Base-by-base conservation (phyloP, 2,113 vertebrate species). In the Patagioenas fasciata region DNA sequence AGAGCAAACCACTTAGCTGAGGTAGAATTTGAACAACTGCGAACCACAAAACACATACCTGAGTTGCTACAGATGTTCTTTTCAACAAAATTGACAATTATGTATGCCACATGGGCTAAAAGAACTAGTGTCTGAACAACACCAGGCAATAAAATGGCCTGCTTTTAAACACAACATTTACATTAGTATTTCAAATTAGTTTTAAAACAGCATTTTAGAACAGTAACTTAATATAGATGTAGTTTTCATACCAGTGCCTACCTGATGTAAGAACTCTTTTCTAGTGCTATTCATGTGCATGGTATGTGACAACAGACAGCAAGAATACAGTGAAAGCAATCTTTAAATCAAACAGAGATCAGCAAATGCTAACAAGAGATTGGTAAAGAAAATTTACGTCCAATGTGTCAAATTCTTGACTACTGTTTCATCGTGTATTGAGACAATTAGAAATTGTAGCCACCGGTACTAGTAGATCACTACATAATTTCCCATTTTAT, bases 11-110 rank as follows among this genome's bases (percentile, higher is more conserved):
- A 47, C 25, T 38, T 42, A 60, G 25, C 32, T 93, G 93, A 96
- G 96, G 96, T 96, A 97, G 96, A 96, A 79, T 86, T 11, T 57
- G 53, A 96, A 53, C 48, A 74, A 62, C 1, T 67, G 24, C 77
- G 62, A 89, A 51, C 48, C 65, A 90, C 56, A 64, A 10, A 36
- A 61, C 77, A 80, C 51, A 10, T n/a, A 65, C 64, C 80, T 81
- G 82, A 75, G 60, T 67, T 79, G 44, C 61, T 69, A 7, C 1
- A 50, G 77, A 69, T 32, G 11, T 42, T 15, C 44, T 57, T 88
- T 65, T 28, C 47, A 47, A 47, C 15, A 61, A 57, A 61, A 32
- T 25, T 47, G 56, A 36, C 5, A 26, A n/a, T 64, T 57, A 24
- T 1, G 4, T 38, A 9, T 26, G 28, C 57, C 71, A 56, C 21